These are phyloP conservation scores for Heterodera filipjevi DNA, from an alignment of 2,888 invertebrate species.

Conservation along the genomic window DNA sequence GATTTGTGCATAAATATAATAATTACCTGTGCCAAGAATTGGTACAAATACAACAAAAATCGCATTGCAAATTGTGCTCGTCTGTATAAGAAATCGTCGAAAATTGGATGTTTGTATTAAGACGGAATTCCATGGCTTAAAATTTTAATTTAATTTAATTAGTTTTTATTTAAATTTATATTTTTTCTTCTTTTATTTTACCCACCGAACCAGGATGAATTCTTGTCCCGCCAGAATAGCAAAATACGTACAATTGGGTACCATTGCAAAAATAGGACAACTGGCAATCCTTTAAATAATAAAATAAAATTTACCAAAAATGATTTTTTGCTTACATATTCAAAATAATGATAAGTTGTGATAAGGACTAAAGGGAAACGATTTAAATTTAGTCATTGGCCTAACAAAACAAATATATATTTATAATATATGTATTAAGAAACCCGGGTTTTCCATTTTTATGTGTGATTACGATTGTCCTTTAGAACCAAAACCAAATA, in stretches of 20 bases:
- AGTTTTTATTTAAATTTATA: neutral
- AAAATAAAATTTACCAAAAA: neutral
- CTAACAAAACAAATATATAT: too few relatives aligned
- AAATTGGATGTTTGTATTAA: conserved; percentile 8
- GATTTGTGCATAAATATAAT: too few relatives aligned
- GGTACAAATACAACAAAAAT: conserved; percentile 58
- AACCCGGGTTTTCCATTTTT: too few relatives aligned
- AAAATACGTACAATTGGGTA: conserved; percentile 56
- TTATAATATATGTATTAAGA: too few relatives aligned
- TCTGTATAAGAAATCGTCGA: conserved; percentile 44
- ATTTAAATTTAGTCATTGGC: too few relatives aligned
- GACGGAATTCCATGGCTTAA: conserved; percentile 30
- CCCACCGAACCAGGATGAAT: conserved; percentile 35
- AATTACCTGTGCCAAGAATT: conserved; percentile 52
- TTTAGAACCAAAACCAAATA: too few relatives aligned
- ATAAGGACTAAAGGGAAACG: conserved; percentile 37
- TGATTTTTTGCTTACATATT: conserved; percentile 42
- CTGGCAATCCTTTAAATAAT: conserved; percentile 54
- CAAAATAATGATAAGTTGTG: conserved; percentile 62
- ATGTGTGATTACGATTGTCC: too few relatives aligned
- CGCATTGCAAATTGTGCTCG: conserved; percentile 50
- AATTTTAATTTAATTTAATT: neutral
- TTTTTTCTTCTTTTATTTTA: too few relatives aligned
- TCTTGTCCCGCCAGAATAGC: conserved; percentile 54
- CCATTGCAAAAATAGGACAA: conserved; percentile 59